Conservation (phyloP, 92 coral and sea anemone genomes). For the Diadumene lineata region DNA sequence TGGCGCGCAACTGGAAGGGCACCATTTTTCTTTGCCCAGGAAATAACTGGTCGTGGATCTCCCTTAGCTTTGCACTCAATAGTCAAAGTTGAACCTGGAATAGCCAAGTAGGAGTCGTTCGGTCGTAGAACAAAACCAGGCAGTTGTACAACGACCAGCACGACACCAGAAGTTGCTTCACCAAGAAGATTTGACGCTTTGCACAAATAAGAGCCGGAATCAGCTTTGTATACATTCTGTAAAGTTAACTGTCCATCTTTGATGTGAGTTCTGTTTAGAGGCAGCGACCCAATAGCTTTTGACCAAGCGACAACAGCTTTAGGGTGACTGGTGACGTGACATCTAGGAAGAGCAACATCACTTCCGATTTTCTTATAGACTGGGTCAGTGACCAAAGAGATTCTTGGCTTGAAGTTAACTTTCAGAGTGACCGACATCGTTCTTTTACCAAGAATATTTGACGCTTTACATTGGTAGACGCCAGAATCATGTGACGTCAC, state of each 20-base stretch:
- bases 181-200: slow-evolving; percentile 16
- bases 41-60: slow-evolving; percentile 3
- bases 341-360: not conserved
- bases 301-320: slow-evolving; percentile 25
- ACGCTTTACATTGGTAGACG: slow-evolving; percentile 17
- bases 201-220: slow-evolving; percentile 23
- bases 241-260: slow-evolving; percentile 1
- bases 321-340: slow-evolving; percentile 26
- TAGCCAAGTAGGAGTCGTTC: not conserved
- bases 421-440: not conserved
- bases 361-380: not conserved
- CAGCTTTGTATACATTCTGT: not conserved
- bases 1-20: slow-evolving; percentile 7
- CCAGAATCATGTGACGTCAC: slow-evolving; percentile 12
- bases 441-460: slow-evolving; percentile 30
- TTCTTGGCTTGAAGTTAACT: slow-evolving; percentile 10
- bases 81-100: not conserved
- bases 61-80: slow-evolving; percentile 7
- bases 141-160: not conserved
- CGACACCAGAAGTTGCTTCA: not conserved
- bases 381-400: not conserved
- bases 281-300: not conserved
- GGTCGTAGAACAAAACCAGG: slow-evolving; percentile 1
- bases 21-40: slow-evolving; percentile 10
- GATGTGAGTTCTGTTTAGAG: not conserved